Conservation (phyloP, 1,140 invertebrate genomes). For the Drosophila melanica region DNA sequence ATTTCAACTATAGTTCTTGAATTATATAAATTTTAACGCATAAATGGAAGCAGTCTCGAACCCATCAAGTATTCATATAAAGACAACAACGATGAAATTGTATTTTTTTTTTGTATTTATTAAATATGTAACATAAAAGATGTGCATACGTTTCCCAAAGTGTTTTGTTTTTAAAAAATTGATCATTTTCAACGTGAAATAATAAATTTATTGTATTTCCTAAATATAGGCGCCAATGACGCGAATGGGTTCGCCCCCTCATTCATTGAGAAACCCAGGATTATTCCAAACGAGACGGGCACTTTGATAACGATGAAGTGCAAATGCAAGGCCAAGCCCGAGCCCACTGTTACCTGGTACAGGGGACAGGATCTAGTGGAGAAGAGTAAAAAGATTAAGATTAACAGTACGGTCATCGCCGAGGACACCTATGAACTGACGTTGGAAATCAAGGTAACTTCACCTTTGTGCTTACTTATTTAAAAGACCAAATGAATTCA, state of each 20-base stretch:
- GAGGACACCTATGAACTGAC: slow-evolving; percentile 95
- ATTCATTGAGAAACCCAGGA: slow-evolving; percentile 98
- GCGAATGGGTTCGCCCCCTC: slow-evolving; percentile 95
- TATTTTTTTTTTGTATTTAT: too few relatives aligned
- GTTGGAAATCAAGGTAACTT: slow-evolving; percentile 95
- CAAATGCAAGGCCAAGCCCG: slow-evolving; percentile 96
- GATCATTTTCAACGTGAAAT: slow-evolving; percentile 60
- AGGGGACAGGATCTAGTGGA: slow-evolving; percentile 93
- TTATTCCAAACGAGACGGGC: slow-evolving; percentile 98
- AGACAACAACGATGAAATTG: too few relatives aligned
- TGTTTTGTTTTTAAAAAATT: slow-evolving; percentile 64
- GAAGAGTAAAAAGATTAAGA: slow-evolving; percentile 93
- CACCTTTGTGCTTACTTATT: too few relatives aligned
- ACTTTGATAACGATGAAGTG: slow-evolving; percentile 98
- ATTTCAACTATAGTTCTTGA: too few relatives aligned
- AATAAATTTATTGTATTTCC: not conserved
- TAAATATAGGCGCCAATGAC: slow-evolving; percentile 91
- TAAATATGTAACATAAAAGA: too few relatives aligned
- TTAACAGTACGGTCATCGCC: slow-evolving; percentile 89
- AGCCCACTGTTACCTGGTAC: slow-evolving; percentile 95
- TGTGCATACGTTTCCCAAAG: too few relatives aligned
- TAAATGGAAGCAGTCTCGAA: too few relatives aligned
- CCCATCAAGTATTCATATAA: too few relatives aligned
- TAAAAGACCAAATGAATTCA: too few relatives aligned
- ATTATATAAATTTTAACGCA: too few relatives aligned